Base-by-base conservation (phyloP, 2,797 vertebrate genomes). In the Zenarchopterus dispar region DNA sequence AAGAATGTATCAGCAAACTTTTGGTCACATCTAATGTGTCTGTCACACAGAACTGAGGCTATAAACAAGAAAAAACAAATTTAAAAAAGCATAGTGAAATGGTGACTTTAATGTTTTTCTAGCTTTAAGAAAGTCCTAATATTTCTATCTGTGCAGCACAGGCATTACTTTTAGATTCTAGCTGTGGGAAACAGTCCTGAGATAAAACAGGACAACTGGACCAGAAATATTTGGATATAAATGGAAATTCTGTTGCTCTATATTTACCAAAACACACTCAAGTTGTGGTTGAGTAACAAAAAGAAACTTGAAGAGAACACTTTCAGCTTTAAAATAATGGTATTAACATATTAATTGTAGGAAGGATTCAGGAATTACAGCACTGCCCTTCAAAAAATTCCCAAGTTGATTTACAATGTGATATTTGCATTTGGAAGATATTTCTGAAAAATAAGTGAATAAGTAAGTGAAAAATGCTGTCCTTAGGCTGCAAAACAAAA, bases 21-120 rank as follows among this genome's bases (percentile, higher is more conserved):
- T 88, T 89, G 85, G 85, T 86, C 86, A 75, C 70, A 68, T 65
- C 15, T 53, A 13, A 67, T 66, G 48, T 33, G 4, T 19, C 11
- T 5, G 13, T 39, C 13, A 39, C 36, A 39, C 36, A 39, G 36
- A 39, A 39, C 11, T 39, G 6, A 39, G 36, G 36, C 36, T 33
- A 0, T 42, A 17, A 23, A 42, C 6, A 28, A 65, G 22, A 48
- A 56, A 19, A 18, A n/a, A 15, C 5, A 28, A 28, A 28, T 3
- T n/a, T 6, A 28, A 28, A 28, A 28, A 28, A 28, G 5, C 5
- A 56, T 24, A 8, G 1, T 0, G 17, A 26, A 56, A 59, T 15
- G 2, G 11, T 5, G 36, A 39, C 36, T 39, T 39, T 1, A 39
- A 6, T 2, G 13, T 22, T 19, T 70, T 58, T 16, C 6, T 23